Base-by-base conservation (phyloP, 1,140 invertebrate genomes). In the Zophobas atratus region DNA sequence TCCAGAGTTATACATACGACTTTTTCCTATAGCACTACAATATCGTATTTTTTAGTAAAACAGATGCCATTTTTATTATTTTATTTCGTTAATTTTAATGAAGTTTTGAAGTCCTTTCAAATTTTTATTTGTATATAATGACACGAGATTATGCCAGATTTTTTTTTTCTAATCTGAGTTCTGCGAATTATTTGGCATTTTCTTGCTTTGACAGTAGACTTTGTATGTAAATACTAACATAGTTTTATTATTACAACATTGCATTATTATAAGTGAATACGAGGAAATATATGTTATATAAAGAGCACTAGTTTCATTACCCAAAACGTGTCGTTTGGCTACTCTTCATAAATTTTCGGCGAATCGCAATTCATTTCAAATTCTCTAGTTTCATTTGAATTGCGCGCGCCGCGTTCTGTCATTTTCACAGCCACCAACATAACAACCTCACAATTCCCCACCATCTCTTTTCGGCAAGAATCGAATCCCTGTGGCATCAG, bases 221-320 rank as follows among this genome's bases (percentile, higher is more conserved):
- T 81, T 75, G 56, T 80, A 82, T 83, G 82, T 83, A 83, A 83
- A 83, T 83, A 83, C 81, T 83, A 83, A 83, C 82, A 74, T 80
- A 82, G 79, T 57, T 72, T 79, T 79, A 80, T 80, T 76, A 80
- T 70, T 76, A 53, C 70, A 51, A 72, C 38, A 72, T 49, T 73
- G 8, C 57, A 77, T 76, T 51, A 56, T 71, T 77, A 56, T 67
- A 78, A 72, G 78, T 78, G 77, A 82, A 71, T 82, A 77, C 70
- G 75, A 81, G 75, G 75, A 83, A 80, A 83, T 82, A 82, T 83
- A 82, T 82, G 80, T 82, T 81, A 81, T 80, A 80, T 78, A 81
- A 71, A 75, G 32, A 60, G 63, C 1, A 63, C 20, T 41, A 20
- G 55, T 53, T 55, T 51, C 36, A 57, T 75, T 36, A 6, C 46